Base-by-base conservation (phyloP, 2,888 invertebrate species). In the Carabus problematicus region DNA sequence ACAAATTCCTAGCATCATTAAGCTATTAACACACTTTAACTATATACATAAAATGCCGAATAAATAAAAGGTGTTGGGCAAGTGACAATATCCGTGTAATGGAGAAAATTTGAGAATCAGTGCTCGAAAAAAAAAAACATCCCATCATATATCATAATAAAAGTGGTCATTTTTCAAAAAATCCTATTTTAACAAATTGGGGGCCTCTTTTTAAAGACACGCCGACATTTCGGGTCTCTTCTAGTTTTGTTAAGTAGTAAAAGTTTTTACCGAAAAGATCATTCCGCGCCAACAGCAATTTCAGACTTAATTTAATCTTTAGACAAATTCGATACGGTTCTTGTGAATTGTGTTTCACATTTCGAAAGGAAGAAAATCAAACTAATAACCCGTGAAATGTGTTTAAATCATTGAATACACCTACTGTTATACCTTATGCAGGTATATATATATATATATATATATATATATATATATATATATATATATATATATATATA, bases 101-200 rank as follows among this genome's bases (percentile, higher is more conserved):
- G 29, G 16, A 18, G 4, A n/a, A n/a, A 61, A 4, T 19, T 54
- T 40, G 12, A 58, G 45, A 64, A 64, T 64, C 56, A 45, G 64
- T 64, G 54, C 59, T 29, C 2, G 29, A 3, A 29, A 6, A 29
- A 29, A 29, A 6, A 68, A 68, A 69, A 69, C 9, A 59, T 41
- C 64, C 43, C 59, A 77, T 76, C 59, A 77, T 78, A 77, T 75
- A 78, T 78, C 78, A 78, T 76, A 76, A 76, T 78, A 77, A 78
- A 77, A 74, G 73, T 74, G 75, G 74, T 75, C 77, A 77, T 78
- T 78, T 77, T 76, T 78, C 78, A 76, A 72, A 75, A 75, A 75
- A 75, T 75, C 74, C 74, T 73, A 75, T 75, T 73, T 74, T 75
- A 76, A 76, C 76, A 76, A 77, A 77, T 77, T 77, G 77, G 75